Conservation (phyloP, 2,888 invertebrate genomes). For the Saturnia japonica region DNA sequence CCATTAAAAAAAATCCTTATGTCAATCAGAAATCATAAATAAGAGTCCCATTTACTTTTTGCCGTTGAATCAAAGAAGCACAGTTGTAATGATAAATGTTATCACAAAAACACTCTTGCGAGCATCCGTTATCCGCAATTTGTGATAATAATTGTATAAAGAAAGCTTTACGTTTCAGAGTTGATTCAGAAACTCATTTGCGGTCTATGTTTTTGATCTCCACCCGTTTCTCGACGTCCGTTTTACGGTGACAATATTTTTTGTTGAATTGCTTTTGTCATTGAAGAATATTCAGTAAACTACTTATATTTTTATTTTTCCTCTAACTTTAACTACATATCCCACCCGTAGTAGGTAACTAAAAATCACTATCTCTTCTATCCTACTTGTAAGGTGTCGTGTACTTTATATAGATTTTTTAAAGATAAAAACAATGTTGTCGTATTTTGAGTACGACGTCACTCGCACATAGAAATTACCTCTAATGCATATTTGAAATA, state of each 20-base stretch:
- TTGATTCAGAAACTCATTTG: constrained; percentile 71
- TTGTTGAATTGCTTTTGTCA: constrained; percentile 7
- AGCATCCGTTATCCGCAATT: constrained; percentile 70
- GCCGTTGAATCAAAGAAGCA: background rate
- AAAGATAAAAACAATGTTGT: background rate
- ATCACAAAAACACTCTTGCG: constrained; percentile 52
- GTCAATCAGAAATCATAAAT: background rate
- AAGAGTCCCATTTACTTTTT: background rate
- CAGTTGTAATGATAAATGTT: constrained; percentile 27
- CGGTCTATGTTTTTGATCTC: constrained; percentile 70
- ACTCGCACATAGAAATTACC: background rate
- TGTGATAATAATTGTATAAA: constrained; percentile 70
- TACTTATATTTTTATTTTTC: background rate
- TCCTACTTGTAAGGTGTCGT: background rate
- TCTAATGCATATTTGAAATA: background rate
- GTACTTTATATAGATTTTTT: background rate
- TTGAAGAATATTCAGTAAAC: background rate
- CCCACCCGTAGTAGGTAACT: background rate
- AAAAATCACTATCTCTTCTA: background rate
- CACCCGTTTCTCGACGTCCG: constrained; percentile 48
- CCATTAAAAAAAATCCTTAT: too few species aligned
- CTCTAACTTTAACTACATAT: background rate
- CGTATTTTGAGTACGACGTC: background rate
- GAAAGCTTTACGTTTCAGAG: constrained; percentile 60
- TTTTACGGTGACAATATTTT: constrained; percentile 38